Base-by-base conservation (phyloP, 1,140 invertebrate species). In the Hycleus phaleratus region DNA sequence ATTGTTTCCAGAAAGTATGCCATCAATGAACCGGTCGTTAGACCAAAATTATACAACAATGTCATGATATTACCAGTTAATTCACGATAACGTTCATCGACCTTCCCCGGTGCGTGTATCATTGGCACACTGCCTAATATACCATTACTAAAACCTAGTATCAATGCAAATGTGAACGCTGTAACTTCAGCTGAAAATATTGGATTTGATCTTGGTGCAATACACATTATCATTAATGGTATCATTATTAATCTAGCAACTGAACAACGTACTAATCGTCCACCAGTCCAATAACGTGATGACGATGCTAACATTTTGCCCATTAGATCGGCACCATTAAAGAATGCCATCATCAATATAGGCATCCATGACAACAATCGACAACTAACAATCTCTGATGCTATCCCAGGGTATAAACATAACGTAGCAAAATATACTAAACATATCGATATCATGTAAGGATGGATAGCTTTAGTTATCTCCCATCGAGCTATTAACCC, bases 61-160 rank as follows among this genome's bases (percentile, higher is more conserved):
- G 91, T 95, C 91, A 95, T 95, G 64, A 95, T 91, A 65, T 95
- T 68, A 85, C 85, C 85, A 58, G 85, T 85, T 0, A 91, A 76
- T 75, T 91, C 88, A 49, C 85, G 79, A 56, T 86, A 79, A n/a
- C 87, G 82, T 52, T 87, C 85, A 1, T 84, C 78, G 2, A 95
- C 90, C 70, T 88, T 85, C 38, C 82, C 84, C 4, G 91, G 90
- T 1, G 91, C 91, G 58, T 91, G 81, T 49, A 95, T 92, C 90
- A 95, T 95, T 0, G 92, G 92, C 7, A 94, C 81, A 59, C 90
- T 92, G 1, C 93, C 92, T 53, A 94, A 82, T 11, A 94, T 77
- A 0, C 92, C 93, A 68, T 95, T 95, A 48, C 85, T 87, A 1
- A 93, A 75, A 10, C 93, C 93, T 42, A 95, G 75, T 0, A 90